Conservation (phyloP, 92 coral and sea anemone genomes). For the Zoanthus sociatus region DNA sequence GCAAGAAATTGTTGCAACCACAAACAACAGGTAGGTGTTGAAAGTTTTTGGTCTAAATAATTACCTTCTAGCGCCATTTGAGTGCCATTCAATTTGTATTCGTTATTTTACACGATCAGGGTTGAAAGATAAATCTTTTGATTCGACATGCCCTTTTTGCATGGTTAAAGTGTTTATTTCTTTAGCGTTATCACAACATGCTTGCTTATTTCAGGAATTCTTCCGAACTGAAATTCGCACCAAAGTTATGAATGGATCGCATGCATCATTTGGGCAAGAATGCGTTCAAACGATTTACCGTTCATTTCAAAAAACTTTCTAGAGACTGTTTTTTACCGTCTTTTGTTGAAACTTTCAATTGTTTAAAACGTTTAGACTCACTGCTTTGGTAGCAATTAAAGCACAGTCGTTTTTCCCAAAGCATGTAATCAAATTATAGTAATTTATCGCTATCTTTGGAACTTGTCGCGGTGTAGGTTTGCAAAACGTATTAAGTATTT, state of each 20-base stretch:
- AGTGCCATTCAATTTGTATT: constrained; percentile 19
- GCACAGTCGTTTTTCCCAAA: background rate
- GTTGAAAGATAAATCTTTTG: constrained; percentile 36
- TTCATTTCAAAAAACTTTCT: background rate
- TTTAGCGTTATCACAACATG: background rate
- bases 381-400: background rate
- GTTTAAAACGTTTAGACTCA: background rate
- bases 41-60: constrained; percentile 1
- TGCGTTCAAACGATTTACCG: background rate
- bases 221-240: constrained; percentile 16
- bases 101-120: constrained; percentile 20
- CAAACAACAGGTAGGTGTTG: constrained; percentile 88
- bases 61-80: constrained; percentile 16
- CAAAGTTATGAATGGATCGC: constrained; percentile 40
- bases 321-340: background rate
- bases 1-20: constrained; percentile 97
- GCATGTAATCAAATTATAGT: background rate
- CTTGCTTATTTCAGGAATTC: constrained; percentile 38
- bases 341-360: background rate
- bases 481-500: background rate
- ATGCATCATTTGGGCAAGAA: constrained; percentile 33
- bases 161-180: constrained; percentile 1
- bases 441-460: constrained; percentile 35
- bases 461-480: background rate
- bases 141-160: constrained; percentile 14